Evolutionary conservation across 2,888 invertebrate genomes (phyloP), one percentile per base, ranked within the genome.

Genomic region (Tipula unca): DNA sequence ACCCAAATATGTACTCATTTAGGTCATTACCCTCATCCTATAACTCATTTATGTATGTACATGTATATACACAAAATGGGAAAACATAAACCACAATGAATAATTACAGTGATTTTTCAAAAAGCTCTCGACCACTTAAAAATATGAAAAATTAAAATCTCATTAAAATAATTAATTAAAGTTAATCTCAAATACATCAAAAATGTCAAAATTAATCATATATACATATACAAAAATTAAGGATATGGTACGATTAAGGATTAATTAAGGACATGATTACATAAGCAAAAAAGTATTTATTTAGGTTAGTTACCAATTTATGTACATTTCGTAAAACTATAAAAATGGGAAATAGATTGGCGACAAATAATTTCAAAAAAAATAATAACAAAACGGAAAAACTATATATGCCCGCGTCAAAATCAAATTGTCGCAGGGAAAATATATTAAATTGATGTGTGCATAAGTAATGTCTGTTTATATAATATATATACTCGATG

Each of bases 31-130:
- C 25, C 69, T 69, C 25, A 20, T 25, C 25, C 69, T 69, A 25
- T 69, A 14, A 17, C 0, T 6, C 4, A 32, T 32, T 6, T 6
- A 39, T 35, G 35, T 35, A 13, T 54, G 17, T 69, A 69, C 69
- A 48, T 17, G 3, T 48, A 48, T 5, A 1, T n/a, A 17, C 13
- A 39, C 13, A 13, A 39, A 39, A 10, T 17, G 17, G 17, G 10
- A 48, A n/a, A 69, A 25, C 69, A 69, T 69, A 69, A 69, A 69
- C 69, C 69, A 69, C 69, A 69, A 69, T 69, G 69, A 69, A 25
- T 69, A 69, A 69, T 69, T 69, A 69, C 69, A 69, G 69, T 69
- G 69, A 69, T 69, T 69, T 69, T 69, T 69, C 69, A 69, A 69
- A 69, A 69, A 69, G 25, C 69, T 25, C 25, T 69, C 69, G 69